Percentiles rank a stretch among this genome's conserved stretches.
These are phyloP conservation scores for Hirtodrosophila alboralis DNA, from an alignment of 2,888 invertebrate genomes.

Conservation along the genomic window DNA sequence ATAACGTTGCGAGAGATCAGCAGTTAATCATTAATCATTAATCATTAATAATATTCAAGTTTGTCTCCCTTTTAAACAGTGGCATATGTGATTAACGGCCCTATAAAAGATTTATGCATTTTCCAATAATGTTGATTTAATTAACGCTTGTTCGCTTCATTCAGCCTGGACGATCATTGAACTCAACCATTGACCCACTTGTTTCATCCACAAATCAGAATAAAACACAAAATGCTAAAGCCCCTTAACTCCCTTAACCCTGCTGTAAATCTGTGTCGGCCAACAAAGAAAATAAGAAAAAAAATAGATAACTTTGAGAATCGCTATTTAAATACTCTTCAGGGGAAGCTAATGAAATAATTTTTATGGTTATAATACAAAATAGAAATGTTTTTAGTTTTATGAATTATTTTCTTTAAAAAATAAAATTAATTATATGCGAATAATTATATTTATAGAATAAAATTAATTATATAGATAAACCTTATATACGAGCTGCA, in stretches of 20 bases:
- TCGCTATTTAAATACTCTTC: too few species aligned
- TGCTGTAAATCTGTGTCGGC: slow-evolving; percentile 29
- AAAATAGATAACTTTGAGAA: too few species aligned
- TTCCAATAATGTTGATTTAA: slow-evolving; percentile 41
- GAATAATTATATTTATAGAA: too few species aligned
- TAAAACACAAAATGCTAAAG: slow-evolving; percentile 18
- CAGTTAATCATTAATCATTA: slow-evolving; percentile 8
- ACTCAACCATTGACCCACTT: slow-evolving; percentile 60
- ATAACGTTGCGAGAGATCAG: neutral
- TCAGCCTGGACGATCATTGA: slow-evolving; percentile 32
- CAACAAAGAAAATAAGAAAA: slow-evolving; percentile 13
- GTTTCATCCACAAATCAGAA: slow-evolving; percentile 14
- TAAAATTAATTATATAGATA: too few species aligned
- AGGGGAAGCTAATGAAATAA: too few species aligned
- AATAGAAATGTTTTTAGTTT: too few species aligned
- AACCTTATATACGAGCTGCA: too few species aligned
- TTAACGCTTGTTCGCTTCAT: slow-evolving; percentile 41
- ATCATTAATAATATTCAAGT: slow-evolving; percentile 2
- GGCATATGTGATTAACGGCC: neutral
- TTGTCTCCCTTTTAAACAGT: too few species aligned
- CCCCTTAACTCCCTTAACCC: neutral
- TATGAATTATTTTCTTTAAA: too few species aligned
- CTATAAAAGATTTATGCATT: slow-evolving; percentile 3
- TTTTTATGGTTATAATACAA: too few species aligned
- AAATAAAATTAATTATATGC: too few species aligned